Conservation (phyloP, 2,113 vertebrate species). For the Microtus ochrogaster region DNA sequence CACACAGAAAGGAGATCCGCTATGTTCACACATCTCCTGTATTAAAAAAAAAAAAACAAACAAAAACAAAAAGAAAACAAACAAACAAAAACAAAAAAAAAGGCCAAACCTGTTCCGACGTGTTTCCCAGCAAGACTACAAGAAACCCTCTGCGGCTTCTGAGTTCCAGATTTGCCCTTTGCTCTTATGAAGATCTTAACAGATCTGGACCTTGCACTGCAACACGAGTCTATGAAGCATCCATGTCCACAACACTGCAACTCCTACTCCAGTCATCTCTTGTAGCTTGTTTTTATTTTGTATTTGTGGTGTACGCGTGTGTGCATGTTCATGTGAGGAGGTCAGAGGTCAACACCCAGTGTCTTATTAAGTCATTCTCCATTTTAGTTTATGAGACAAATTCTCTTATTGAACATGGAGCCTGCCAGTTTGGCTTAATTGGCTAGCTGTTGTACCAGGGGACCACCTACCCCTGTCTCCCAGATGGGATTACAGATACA, state of each 20-base stretch:
- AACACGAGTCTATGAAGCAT: neutral
- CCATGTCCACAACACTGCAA: fast-evolving
- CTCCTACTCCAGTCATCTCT: neutral
- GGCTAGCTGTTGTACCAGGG: neutral
- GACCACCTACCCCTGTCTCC: neutral
- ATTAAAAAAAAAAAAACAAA: neutral
- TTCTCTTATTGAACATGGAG: neutral
- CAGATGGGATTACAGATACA: neutral
- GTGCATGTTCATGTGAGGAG: neutral
- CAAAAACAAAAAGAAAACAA: neutral
- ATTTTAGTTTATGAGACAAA: neutral
- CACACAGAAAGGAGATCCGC: neutral
- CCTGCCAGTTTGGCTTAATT: neutral
- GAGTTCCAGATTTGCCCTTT: neutral
- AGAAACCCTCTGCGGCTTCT: neutral
- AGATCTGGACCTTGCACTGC: neutral
- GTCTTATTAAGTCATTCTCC: neutral
- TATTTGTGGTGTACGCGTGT: neutral
- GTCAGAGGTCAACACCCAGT: neutral
- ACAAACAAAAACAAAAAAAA: neutral
- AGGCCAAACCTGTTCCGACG: neutral
- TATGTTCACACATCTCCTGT: neutral
- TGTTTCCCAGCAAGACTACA: neutral
- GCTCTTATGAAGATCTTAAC: neutral
- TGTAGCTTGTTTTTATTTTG: neutral